Evolutionary conservation across 2,888 invertebrate genomes (phyloP).

Genomic region (Prenolepis imparis): DNA sequence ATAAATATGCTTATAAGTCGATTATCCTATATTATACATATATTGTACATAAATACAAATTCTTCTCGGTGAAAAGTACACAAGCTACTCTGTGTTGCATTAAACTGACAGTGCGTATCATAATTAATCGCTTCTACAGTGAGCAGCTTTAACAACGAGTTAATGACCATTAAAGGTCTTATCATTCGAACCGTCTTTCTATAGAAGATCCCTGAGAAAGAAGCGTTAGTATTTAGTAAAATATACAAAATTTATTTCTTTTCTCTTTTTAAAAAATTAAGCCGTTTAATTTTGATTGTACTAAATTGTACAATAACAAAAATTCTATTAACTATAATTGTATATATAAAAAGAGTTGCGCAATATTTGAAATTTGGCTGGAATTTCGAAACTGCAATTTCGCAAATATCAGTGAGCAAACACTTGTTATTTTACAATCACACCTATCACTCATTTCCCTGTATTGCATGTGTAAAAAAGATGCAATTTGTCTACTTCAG

Average conservation of each 20-base stretch:
- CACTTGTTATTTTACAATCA: constrained; percentile 38
- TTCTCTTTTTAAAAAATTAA: constrained; percentile 16
- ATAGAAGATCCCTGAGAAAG: constrained; percentile 72
- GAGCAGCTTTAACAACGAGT: constrained; percentile 35
- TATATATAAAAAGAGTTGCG: constrained; percentile 23
- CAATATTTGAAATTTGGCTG: constrained; percentile 23
- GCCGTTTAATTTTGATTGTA: constrained; percentile 33
- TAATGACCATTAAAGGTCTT: constrained; percentile 32
- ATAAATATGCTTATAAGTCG: constrained; percentile 46
- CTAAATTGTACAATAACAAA: constrained; percentile 30
- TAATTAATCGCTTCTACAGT: constrained; percentile 35
- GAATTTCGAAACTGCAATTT: constrained; percentile 25
- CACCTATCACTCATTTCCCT: constrained; percentile 15
- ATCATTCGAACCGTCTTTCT: constrained; percentile 51
- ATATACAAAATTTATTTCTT: constrained; percentile 41
- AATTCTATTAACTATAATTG: constrained; percentile 1
- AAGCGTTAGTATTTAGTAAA: constrained; percentile 67
- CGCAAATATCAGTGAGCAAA: constrained; percentile 41
- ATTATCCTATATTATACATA: constrained; percentile 54
- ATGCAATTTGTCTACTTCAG: neutral
- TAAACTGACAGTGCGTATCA: constrained; percentile 19
- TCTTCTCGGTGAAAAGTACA: constrained; percentile 21
- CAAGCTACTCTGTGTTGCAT: constrained; percentile 36
- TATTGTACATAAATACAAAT: constrained; percentile 61
- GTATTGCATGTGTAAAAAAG: neutral